Evolutionary conservation across 2,113 vertebrate genomes (phyloP).

Genomic region (Ceuthmochares aereus): DNA sequence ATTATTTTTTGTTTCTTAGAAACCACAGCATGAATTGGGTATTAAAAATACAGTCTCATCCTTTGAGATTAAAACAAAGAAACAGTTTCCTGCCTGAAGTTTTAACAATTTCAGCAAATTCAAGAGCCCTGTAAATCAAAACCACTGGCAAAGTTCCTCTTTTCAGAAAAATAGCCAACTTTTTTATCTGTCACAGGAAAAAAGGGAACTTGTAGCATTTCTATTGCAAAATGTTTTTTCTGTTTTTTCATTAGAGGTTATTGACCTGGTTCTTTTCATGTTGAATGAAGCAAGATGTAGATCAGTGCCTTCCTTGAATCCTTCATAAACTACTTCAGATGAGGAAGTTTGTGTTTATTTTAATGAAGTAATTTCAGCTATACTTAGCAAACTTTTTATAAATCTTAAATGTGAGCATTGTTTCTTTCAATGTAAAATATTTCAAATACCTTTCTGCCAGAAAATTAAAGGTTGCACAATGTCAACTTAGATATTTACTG

Average conservation of each 20-base stretch:
- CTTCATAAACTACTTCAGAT: not conserved
- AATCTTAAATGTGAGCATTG: not conserved
- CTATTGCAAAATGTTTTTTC: not conserved
- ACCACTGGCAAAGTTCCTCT: conserved; percentile 11
- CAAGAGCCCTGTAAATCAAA: conserved; percentile 3
- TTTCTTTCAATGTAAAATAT: not conserved
- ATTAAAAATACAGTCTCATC: not conserved
- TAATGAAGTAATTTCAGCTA: not conserved
- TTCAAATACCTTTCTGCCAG: not conserved
- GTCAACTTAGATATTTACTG: not conserved
- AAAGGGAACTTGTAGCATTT: conserved; percentile 13
- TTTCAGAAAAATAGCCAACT: not conserved
- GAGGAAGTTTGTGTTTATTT: not conserved
- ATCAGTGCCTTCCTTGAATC: not conserved
- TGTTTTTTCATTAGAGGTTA: not conserved
- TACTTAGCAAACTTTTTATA: not conserved
- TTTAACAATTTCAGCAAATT: not conserved
- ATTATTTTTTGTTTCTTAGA: not conserved
- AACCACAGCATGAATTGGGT: not conserved
- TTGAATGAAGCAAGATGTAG: not conserved
- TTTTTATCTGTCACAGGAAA: not conserved
- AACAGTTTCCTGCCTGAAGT: not conserved
- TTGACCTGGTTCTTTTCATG: not conserved
- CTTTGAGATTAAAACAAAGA: not conserved
- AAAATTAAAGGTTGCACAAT: not conserved